Evolutionary conservation across 2,113 vertebrate genomes (phyloP).

Genomic region (Hepsetus odoe): DNA sequence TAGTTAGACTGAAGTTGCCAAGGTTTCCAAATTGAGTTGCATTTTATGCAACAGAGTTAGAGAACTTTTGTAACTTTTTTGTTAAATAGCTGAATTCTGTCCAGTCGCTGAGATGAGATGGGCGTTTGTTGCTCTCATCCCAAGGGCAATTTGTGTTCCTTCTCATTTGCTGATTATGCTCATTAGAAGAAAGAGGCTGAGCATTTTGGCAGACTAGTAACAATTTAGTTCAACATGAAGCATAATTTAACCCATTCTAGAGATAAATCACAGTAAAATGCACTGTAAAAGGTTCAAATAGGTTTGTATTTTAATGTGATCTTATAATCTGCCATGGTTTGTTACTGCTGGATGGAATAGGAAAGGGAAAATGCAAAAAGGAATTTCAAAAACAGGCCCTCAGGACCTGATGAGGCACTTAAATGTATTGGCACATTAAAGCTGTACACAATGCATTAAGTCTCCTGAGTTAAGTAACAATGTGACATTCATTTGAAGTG

Average conservation of each 20-base stretch:
- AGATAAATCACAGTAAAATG: not conserved
- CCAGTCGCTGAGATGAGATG: conserved; percentile 20
- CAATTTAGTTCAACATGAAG: not conserved
- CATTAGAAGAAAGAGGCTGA: conserved; percentile 15
- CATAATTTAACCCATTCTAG: not conserved
- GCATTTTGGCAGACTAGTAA: not conserved
- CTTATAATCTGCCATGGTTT: not conserved
- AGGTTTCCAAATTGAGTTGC: conserved; percentile 32
- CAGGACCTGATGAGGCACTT: no score
- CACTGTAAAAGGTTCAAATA: not conserved
- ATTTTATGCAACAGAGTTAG: conserved; percentile 30
- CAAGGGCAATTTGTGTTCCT: conserved; percentile 39
- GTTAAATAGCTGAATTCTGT: conserved; percentile 14
- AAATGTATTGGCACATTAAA: no score
- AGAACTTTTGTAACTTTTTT: conserved; percentile 1
- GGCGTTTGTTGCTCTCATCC: conserved; percentile 31
- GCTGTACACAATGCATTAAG: no score
- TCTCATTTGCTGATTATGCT: conserved; percentile 29
- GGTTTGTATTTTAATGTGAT: not conserved
- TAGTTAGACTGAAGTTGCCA: conserved; percentile 15
- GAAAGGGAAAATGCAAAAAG: not conserved
- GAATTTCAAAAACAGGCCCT: no score
- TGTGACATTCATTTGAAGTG: no score
- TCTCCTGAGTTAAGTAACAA: no score
- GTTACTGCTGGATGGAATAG: not conserved